Evolutionary conservation across 2,797 vertebrate species (phyloP).

Genomic region (Vespertilio murinus): DNA sequence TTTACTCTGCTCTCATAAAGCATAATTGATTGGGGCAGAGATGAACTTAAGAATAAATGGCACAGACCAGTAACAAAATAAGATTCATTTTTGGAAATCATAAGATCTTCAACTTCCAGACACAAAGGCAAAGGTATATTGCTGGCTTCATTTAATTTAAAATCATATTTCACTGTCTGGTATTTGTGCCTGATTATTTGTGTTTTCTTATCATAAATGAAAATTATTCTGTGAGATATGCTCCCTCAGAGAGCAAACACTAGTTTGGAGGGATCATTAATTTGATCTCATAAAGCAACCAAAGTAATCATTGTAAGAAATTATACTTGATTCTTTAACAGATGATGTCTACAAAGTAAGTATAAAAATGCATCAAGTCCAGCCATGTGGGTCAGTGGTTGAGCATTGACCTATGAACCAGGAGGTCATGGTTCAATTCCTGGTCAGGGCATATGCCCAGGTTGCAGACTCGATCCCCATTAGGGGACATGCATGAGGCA

Average conservation of each 20-base stretch:
- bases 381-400: background rate
- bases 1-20: slow-evolving; percentile 29
- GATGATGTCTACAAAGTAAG: background rate
- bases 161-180: background rate
- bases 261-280: background rate
- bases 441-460: no score
- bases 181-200: background rate
- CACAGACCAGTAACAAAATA: slow-evolving; percentile 22
- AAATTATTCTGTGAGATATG: slow-evolving; percentile 3
- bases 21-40: background rate
- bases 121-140: background rate
- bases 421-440: no score
- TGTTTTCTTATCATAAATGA: background rate
- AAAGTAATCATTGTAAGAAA: slow-evolving; percentile 2
- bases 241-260: background rate
- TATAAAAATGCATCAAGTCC: background rate
- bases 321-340: background rate
- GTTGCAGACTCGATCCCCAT: no score
- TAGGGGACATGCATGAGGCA: no score
- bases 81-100: slow-evolving; percentile 1
- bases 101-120: slow-evolving; percentile 6
- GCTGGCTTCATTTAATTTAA: slow-evolving; percentile 19
- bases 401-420: no score
- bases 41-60: background rate
- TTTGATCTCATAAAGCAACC: background rate